Percentiles rank a stretch among this genome's conserved stretches.
Evolutionary conservation across 2,113 vertebrate species (phyloP).

Genomic region (Ovis canadensis): DNA sequence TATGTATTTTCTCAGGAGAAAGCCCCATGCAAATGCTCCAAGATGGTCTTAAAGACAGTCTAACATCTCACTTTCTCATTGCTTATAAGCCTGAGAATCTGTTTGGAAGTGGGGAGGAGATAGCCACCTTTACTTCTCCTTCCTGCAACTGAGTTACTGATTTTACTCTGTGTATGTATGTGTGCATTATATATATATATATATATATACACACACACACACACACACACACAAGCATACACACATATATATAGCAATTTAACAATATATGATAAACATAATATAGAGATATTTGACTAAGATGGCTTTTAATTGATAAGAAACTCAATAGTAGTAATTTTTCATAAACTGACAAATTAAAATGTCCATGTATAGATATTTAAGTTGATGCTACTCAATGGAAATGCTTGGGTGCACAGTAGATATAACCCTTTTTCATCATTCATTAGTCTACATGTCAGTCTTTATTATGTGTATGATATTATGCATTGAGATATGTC

Average conservation of each 20-base stretch:
- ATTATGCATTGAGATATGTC: not conserved
- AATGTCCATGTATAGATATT: not conserved
- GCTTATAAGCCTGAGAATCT: not conserved
- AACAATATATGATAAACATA: not conserved
- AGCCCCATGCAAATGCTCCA: not conserved
- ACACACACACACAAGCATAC: too few species aligned
- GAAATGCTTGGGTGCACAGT: slow-evolving; percentile 48
- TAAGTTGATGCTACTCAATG: slow-evolving; percentile 37
- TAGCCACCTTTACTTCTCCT: not conserved
- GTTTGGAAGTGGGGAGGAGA: not conserved
- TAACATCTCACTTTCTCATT: not conserved
- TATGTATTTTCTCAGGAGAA: not conserved
- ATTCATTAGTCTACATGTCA: slow-evolving; percentile 44
- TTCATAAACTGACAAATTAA: slow-evolving; percentile 11
- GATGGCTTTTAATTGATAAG: not conserved
- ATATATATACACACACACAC: not conserved
- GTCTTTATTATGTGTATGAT: slow-evolving; percentile 44
- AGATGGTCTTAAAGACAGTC: not conserved
- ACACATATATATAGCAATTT: not conserved
- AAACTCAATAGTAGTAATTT: slow-evolving; percentile 4
- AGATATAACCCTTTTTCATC: slow-evolving; percentile 49
- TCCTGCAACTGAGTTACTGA: not conserved
- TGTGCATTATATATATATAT: not conserved
- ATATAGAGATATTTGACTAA: not conserved
- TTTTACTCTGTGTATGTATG: not conserved